Conservation (phyloP, 2,113 vertebrate species). For the Phainopepla nitens region DNA sequence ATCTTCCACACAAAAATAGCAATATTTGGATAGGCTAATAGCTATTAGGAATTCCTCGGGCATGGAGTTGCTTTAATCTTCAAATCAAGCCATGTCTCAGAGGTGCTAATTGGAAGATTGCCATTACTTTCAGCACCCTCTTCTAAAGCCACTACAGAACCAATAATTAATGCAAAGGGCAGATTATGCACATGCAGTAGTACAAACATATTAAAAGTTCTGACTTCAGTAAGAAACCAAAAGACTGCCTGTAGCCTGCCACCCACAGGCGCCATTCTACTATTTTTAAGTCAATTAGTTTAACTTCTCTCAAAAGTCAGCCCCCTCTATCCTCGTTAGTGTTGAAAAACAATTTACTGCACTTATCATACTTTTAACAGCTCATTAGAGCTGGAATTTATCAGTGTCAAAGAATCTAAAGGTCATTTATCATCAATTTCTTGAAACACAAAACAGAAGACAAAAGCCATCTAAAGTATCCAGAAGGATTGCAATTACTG, state of each 20-base stretch:
- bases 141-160: not conserved
- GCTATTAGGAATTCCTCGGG: not conserved
- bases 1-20: not conserved
- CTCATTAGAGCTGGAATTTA: constrained; percentile 54
- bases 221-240: constrained; percentile 24
- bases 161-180: not conserved
- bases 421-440: constrained; percentile 22
- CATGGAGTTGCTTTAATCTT: not conserved
- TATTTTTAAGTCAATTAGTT: constrained; percentile 67
- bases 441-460: constrained; percentile 30
- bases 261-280: constrained; percentile 33
- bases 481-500: not conserved
- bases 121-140: not conserved
- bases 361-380: constrained; percentile 54
- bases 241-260: not conserved
- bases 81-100: not conserved
- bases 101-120: not conserved
- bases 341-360: constrained; percentile 51
- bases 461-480: not conserved
- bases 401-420: constrained; percentile 17
- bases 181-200: constrained; percentile 4
- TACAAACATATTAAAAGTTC: constrained; percentile 27
- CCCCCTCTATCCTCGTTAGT: constrained; percentile 36
- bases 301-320: constrained; percentile 17
- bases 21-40: not conserved